Conservation (phyloP, 1,140 invertebrate genomes). For the Gryllus bimaculatus region DNA sequence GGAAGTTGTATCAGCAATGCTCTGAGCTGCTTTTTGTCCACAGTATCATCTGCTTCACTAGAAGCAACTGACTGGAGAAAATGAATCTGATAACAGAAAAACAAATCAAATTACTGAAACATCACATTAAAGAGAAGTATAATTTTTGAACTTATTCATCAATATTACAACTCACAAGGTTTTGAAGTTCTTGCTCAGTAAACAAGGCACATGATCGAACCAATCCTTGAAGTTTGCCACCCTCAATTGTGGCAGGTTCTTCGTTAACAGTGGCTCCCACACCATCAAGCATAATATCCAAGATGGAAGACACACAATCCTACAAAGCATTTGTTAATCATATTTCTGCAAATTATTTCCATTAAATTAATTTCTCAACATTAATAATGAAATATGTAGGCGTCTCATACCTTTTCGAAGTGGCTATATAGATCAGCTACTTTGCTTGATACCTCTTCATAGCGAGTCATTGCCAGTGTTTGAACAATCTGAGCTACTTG, state of each 20-base stretch:
- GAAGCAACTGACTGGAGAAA: conserved; percentile 38
- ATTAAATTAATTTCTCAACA: not conserved
- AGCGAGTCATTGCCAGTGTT: conserved; percentile 74
- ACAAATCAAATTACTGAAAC: not conserved
- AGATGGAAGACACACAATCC: conserved; percentile 59
- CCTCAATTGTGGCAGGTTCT: conserved; percentile 43
- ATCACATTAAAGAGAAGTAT: not conserved
- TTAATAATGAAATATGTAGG: conserved; percentile 8
- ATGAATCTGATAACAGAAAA: conserved; percentile 32
- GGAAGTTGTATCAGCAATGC: conserved; percentile 25
- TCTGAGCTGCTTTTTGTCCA: conserved; percentile 31
- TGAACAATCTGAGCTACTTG: conserved; percentile 85
- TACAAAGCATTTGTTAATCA: conserved; percentile 24
- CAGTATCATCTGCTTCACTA: conserved; percentile 27
- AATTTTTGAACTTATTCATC: not conserved
- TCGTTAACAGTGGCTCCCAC: conserved; percentile 43
- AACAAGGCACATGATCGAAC: conserved; percentile 54
- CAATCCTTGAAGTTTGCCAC: conserved; percentile 48
- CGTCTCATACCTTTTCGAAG: conserved; percentile 52
- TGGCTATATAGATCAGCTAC: conserved; percentile 61
- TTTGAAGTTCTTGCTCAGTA: conserved; percentile 53
- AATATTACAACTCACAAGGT: conserved; percentile 41
- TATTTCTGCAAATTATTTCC: conserved; percentile 10
- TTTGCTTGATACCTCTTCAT: conserved; percentile 65
- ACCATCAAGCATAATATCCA: conserved; percentile 59